Evolutionary conservation across 2,888 invertebrate genomes (phyloP), one percentile per base, ranked within the genome.

Genomic region (Belgica antarctica): DNA sequence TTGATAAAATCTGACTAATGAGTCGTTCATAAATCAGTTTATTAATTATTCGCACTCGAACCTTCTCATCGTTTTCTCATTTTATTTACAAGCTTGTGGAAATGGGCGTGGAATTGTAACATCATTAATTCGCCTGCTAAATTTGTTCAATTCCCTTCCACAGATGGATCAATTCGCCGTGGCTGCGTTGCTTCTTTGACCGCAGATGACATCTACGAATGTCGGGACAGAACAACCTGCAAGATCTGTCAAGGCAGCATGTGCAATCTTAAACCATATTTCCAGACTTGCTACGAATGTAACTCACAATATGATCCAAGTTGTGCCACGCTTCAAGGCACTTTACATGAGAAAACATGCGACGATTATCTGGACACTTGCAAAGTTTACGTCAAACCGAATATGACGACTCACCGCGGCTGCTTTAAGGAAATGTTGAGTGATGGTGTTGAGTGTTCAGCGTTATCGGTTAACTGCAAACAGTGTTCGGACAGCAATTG

Each of bases 341-440:
- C 10, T 12, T 22, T 68, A 22, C 10, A 17, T 8, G 24, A 19
- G n/a, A 52, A 68, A 12, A 19, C 34, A 24, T 68, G 68, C 24
- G 34, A 52, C 1, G 25, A 68, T 15, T 68, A 68, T 28, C 15
- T 57, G 3, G 68, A 68, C 17, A 52, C 57, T 3, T 68, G 68
- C 15, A 68, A 57, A 12, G 68, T 68, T 34, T 68, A 31, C 25
- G 68, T 68, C 0, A 68, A 47, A 19, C 68, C 68, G 15, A 68
- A 68, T 19, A 22, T 22, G 15, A 68, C 68, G 34, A 68, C 68
- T n/a, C 28, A 52, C 15, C 52, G 68, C 10, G 68, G 68, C 15
- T 68, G 68, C 24, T 68, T 34, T 10, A 31, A 15, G 1, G 68
- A 68, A 24, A 3, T 66, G 8, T 2, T 10, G 12, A 24, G 52